Base-by-base conservation (phyloP, 1,140 invertebrate species). In the Brachionus rotundiformis region DNA sequence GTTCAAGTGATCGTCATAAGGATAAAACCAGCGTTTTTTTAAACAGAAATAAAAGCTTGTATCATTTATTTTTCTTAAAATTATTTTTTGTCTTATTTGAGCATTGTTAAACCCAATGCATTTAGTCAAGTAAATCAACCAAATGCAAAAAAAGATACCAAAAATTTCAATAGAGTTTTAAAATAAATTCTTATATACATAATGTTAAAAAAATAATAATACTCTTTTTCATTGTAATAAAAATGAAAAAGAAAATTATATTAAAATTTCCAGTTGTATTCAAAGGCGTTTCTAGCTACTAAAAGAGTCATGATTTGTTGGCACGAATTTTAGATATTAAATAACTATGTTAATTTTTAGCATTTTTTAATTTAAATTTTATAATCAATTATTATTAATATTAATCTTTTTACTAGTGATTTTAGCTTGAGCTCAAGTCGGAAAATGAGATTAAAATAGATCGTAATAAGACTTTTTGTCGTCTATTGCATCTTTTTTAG, bases 121-220 rank as follows among this genome's bases (percentile, higher is more conserved):
- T 54, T 16, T 54, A 54, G 47, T 54, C 23, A 23, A 54, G 19
- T 54, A 8, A 54, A 19, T 7, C 47, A 16, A 54, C 23, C 47
- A 54, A 54, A 54, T 54, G 47, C 47, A 54, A 54, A 54, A 54
- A 54, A 19, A 54, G 47, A 54, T 54, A 54, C 47, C 47, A 54
- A 54, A 54, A 54, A 54, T 54, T 19, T 54, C 23, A 54, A 54
- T 54, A 54, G n/a, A 54, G 47, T 54, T 54, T 41, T 54, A 54
- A 54, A 54, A 54, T 54, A 54, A 19, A 54, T 54, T 54, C 47
- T 19, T 8, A 54, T 54, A 54, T 54, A 54, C 47, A 54, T 54
- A 54, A 54, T 54, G 47, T 54, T n/a, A n/a, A n/a, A n/a, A 54
- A 54, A 54, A 54, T 54, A 54, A 54, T 54, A 54, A 2, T 54